phyloP scores from a whole-genome alignment of 2,888 invertebrate genomes.

The Diachrysia chrysitis region DNA sequence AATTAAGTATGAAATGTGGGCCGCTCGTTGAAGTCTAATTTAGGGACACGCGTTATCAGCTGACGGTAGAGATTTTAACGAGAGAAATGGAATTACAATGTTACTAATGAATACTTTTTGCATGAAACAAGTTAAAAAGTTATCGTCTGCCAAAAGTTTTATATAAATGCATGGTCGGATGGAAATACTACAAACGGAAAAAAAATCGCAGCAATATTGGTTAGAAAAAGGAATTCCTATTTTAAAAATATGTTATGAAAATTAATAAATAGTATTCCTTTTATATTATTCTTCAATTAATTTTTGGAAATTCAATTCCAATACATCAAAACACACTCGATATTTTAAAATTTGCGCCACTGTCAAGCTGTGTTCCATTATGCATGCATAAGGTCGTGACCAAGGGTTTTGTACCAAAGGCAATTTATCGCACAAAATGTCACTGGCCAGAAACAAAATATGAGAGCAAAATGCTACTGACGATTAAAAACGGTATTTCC shows the following conservation, averaged over 20 bases:
- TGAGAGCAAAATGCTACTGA: constrained; percentile 17
- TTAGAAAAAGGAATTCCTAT: too few species aligned
- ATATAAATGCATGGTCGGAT: too few species aligned
- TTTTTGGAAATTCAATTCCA: too few species aligned
- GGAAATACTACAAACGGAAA: background rate
- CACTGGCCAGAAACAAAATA: constrained; percentile 38
- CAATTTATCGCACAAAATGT: constrained; percentile 48
- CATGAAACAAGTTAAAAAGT: background rate
- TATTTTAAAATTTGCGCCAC: constrained; percentile 36
- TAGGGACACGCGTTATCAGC: constrained; percentile 20
- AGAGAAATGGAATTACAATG: background rate
- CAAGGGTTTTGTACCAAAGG: constrained; percentile 58
- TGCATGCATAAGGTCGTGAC: constrained; percentile 66
- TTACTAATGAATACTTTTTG: background rate
- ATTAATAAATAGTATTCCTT: too few species aligned
- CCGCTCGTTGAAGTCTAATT: constrained; percentile 61
- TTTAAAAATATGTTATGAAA: too few species aligned
- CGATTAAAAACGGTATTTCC: constrained; percentile 24
- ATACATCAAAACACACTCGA: constrained; percentile 13
- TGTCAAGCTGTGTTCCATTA: constrained; percentile 58
- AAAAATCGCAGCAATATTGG: too few species aligned
- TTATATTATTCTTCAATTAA: too few species aligned
- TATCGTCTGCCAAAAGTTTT: too few species aligned
- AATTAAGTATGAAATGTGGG: background rate
- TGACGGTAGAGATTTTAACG: constrained; percentile 7